phyloP scores from a whole-genome alignment of 37 sponge, comb jelly and placozoan genomes.

The Eunapius fragilis region DNA sequence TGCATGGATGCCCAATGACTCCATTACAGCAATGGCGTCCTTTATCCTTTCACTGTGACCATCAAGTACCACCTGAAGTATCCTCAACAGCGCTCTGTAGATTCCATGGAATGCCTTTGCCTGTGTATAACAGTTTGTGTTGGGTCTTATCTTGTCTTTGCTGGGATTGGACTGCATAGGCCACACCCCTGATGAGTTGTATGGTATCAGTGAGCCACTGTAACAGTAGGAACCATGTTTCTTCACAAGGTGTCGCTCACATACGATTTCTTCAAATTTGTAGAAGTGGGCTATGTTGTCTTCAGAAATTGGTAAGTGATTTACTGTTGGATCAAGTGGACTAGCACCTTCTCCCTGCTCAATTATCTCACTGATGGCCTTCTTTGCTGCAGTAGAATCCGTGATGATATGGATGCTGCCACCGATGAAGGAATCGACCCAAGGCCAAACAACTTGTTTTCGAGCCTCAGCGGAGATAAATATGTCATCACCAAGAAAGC shows the following conservation, averaged over 20 bases:
- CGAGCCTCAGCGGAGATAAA: neutral
- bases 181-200: slow-evolving; percentile 64
- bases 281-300: slow-evolving; percentile 53
- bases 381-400: slow-evolving; percentile 10
- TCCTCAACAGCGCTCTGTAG: slow-evolving; percentile 37
- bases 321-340: slow-evolving; percentile 23
- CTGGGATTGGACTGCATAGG: slow-evolving; percentile 71
- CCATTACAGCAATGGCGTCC: neutral
- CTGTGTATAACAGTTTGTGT: slow-evolving; percentile 41
- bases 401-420: slow-evolving; percentile 7
- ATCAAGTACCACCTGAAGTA: slow-evolving; percentile 50
- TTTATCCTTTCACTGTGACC: neutral
- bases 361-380: slow-evolving; percentile 33
- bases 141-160: neutral
- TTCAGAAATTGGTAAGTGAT: neutral
- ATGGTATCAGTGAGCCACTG: slow-evolving; percentile 38
- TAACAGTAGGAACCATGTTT: neutral
- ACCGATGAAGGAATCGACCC: neutral
- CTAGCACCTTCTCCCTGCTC: slow-evolving; percentile 71
- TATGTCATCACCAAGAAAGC: slow-evolving; percentile 8
- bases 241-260: slow-evolving; percentile 23
- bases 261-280: slow-evolving; percentile 59
- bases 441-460: slow-evolving; percentile 21
- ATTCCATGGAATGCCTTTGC: slow-evolving; percentile 49
- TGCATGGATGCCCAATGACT: neutral